Evolutionary conservation across 2,797 vertebrate genomes (phyloP).

Genomic region (Brachyalestes nurse): DNA sequence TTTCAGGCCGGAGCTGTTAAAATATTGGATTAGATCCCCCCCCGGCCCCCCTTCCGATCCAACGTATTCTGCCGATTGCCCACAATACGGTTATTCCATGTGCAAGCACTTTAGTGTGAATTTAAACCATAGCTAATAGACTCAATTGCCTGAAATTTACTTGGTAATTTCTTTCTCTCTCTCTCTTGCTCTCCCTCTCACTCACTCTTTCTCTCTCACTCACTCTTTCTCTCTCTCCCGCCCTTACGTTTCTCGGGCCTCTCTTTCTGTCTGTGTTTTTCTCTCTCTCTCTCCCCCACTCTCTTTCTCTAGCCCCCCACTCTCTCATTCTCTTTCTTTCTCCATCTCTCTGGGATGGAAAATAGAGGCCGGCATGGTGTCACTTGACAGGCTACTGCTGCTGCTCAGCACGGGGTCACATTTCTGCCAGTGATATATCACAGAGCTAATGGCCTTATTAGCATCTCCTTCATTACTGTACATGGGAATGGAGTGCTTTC

Average conservation of each 20-base stretch:
- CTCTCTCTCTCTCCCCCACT: conserved; percentile 60
- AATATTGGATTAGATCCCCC: no score
- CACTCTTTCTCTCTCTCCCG: conserved; percentile 36
- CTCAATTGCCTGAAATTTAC: conserved; percentile 9
- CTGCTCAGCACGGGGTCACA: conserved; percentile 65
- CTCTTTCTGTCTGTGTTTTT: background rate
- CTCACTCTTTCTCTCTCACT: conserved; percentile 54
- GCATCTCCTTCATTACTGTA: conserved; percentile 67
- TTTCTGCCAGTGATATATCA: conserved; percentile 75
- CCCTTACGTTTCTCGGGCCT: no score
- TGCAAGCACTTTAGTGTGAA: background rate
- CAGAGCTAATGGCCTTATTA: conserved; percentile 69
- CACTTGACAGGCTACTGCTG: conserved; percentile 14
- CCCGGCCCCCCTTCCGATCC: no score
- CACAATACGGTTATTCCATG: no score
- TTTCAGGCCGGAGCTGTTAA: no score
- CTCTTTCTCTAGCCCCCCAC: conserved; percentile 37
- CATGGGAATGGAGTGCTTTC: conserved; percentile 76
- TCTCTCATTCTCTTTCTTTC: conserved; percentile 8
- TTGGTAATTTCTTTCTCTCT: background rate
- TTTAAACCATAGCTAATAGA: conserved; percentile 56
- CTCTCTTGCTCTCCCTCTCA: conserved; percentile 54
- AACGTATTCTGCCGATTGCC: no score
- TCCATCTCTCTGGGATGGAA: conserved; percentile 29
- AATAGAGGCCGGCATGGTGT: conserved; percentile 6